phyloP scores from a whole-genome alignment of 1,140 invertebrate genomes.

The Cydia pomonella region DNA sequence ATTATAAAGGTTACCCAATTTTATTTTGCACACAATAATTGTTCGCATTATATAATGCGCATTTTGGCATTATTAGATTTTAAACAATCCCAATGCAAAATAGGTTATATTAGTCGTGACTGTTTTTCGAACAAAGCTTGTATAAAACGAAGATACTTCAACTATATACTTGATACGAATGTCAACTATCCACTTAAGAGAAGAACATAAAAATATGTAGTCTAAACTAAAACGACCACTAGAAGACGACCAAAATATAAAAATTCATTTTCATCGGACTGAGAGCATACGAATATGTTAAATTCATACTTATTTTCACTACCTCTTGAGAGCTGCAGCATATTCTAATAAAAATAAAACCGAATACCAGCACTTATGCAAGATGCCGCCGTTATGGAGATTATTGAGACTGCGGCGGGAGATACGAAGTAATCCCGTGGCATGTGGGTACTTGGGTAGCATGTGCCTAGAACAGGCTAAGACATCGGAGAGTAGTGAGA shows the following conservation, averaged over 20 bases:
- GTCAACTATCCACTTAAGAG: not conserved
- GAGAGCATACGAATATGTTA: slow-evolving; percentile 15
- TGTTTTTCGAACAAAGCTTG: not conserved
- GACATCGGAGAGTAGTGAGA: not conserved
- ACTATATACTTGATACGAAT: not conserved
- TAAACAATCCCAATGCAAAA: no score
- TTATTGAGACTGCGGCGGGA: slow-evolving; percentile 11
- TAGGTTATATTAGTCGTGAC: not conserved
- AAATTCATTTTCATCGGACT: slow-evolving; percentile 4
- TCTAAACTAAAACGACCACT: slow-evolving; percentile 6
- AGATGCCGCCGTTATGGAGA: slow-evolving; percentile 1
- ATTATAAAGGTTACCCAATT: no score
- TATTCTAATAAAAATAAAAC: slow-evolving; percentile 20
- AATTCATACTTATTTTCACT: slow-evolving; percentile 17
- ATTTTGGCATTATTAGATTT: no score
- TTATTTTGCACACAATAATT: no score
- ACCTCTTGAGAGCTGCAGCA: slow-evolving; percentile 6
- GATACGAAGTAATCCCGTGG: not conserved
- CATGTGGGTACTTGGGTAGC: not conserved
- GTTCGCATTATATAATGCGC: no score
- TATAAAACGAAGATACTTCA: not conserved
- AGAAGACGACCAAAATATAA: not conserved
- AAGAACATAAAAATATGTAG: not conserved
- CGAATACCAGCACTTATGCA: slow-evolving; percentile 14
- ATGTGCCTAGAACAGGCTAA: not conserved